Evolutionary conservation across 2,888 invertebrate genomes (phyloP), one percentile per base, ranked within the genome.

Genomic region (Gonocerus acuteangulatus): DNA sequence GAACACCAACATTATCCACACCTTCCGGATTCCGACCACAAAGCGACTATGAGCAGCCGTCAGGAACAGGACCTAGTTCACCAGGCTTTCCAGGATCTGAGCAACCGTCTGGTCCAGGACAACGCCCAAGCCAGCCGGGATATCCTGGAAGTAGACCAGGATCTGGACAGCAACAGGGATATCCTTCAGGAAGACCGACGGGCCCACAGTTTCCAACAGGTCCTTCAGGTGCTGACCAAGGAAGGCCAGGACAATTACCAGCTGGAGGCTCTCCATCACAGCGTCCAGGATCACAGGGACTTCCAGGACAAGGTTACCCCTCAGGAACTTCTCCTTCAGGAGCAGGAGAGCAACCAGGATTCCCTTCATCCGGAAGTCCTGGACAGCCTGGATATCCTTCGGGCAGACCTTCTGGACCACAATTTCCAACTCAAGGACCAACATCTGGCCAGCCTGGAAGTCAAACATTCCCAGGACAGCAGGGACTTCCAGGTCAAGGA

Each of bases 301-400:
- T 52, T 22, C 60, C 67, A 27, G 66, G 66, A n/a, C 61, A 48
- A 19, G 36, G 36, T 21, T 52, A 36, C 15, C 52, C 52, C 7
- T 32, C 49, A 13, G 63, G 65, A 39, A 47, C 56, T 45, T 62
- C 67, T 44, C 56, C 54, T 1, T 47, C 61, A 11, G 39, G 39
- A 21, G 9, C 49, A 36, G 54, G 48, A 23, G 58, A 61, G 22
- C 60, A 57, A 49, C 52, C 62, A 15, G 65, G 64, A 22, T 45
- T 52, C 15, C 45, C 48, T 32, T 42, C 67, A 65, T 61, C 68
- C 27, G 61, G 63, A 1, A 34, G 61, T 48, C 54, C 64, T 56
- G 69, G 72, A 18, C 69, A 73, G 18, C 69, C 71, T 3, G 72
- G 73, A 52, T 73, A 75, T 9, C 70, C 70, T 45, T 62, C 27